Percentiles rank a stretch among this genome's conserved stretches.
Evolutionary conservation across 2,797 vertebrate species (phyloP).

Genomic region (Enteromius anoplus): DNA sequence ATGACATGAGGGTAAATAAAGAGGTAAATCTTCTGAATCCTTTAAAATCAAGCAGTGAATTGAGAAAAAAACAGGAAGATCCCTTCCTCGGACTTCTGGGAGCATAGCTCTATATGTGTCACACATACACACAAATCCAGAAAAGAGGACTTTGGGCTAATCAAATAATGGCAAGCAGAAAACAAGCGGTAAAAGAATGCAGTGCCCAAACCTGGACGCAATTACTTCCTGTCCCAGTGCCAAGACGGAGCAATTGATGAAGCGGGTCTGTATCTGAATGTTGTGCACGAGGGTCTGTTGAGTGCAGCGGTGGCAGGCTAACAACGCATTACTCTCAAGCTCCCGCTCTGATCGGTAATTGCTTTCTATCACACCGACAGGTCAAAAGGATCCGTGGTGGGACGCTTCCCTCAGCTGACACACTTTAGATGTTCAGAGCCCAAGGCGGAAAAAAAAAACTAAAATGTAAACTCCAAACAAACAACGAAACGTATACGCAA

Average conservation of each 20-base stretch:
- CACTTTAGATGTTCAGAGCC: neutral
- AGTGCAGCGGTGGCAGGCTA: conserved; percentile 11
- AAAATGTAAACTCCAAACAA: neutral
- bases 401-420: conserved; percentile 12
- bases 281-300: conserved; percentile 30
- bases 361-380: neutral
- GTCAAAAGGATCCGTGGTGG: neutral
- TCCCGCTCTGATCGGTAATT: conserved; percentile 26
- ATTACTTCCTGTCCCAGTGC: conserved; percentile 37
- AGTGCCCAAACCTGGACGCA: conserved; percentile 45
- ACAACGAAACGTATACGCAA: neutral
- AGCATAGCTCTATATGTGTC: neutral
- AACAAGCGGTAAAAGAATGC: conserved; percentile 28
- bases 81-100: neutral
- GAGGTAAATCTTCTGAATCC: neutral
- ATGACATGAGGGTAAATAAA: neutral
- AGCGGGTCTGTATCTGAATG: conserved; percentile 10
- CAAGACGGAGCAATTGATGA: conserved; percentile 32
- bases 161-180: conserved; percentile 46
- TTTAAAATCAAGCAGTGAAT: neutral
- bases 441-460: neutral
- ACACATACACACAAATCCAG: neutral
- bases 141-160: conserved; percentile 23
- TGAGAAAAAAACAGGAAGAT: neutral
- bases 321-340: conserved; percentile 16